Evolutionary conservation across 2,888 invertebrate species (phyloP).

Genomic region (Erannis defoliaria): DNA sequence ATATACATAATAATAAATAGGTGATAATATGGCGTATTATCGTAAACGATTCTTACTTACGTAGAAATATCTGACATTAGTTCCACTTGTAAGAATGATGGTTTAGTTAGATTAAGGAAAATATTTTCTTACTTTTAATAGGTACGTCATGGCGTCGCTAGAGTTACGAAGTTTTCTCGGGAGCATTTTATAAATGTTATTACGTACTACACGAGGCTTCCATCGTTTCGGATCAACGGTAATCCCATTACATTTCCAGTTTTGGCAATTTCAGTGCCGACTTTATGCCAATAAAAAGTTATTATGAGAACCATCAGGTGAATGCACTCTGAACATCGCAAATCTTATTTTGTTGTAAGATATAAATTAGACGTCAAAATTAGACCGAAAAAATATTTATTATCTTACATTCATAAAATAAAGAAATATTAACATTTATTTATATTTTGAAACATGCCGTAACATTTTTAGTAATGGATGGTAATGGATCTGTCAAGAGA

Average conservation of each 20-base stretch:
- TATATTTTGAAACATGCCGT: background rate
- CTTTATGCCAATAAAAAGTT: constrained; percentile 71
- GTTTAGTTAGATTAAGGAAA: no score
- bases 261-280: constrained; percentile 69
- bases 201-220: constrained; percentile 63
- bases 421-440: background rate
- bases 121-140: background rate
- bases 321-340: constrained; percentile 35
- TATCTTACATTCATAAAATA: background rate
- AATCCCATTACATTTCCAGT: constrained; percentile 76
- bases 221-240: constrained; percentile 75
- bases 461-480: background rate
- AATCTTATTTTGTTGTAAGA: background rate
- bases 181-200: constrained; percentile 70
- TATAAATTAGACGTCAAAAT: background rate
- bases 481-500: background rate
- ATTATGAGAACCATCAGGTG: constrained; percentile 68
- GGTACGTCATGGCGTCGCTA: constrained; percentile 37
- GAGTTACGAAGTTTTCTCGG: constrained; percentile 57
- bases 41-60: no score
- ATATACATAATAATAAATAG: no score
- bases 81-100: no score
- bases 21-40: no score
- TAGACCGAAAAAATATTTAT: background rate
- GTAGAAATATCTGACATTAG: no score